Base-by-base conservation (phyloP, 2,888 invertebrate genomes). In the Tachystola acroxantha region DNA sequence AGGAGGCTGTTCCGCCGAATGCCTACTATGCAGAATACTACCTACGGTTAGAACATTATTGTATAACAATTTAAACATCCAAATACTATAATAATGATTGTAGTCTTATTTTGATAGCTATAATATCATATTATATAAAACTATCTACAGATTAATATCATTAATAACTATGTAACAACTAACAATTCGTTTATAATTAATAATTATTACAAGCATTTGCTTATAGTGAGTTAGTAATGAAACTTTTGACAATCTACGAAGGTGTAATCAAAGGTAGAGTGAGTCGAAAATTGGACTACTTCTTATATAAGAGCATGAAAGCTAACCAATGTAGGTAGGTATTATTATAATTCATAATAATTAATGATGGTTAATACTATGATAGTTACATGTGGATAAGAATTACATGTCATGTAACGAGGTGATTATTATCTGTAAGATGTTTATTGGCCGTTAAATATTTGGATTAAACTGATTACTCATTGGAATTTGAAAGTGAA, bases 231-330 rank as follows among this genome's bases (percentile, higher is more conserved):
- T 20, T 20, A 12, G n/a, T 32, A 34, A 31, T 32, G 35, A 34
- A 39, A 39, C 34, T 20, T 20, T 4, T 37, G 35, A 42, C 37
- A 39, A 39, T 32, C 20, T 11, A 37, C 34, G 14, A 33, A 42
- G 40, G 40, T 37, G 16, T 36, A 25, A 31, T 30, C 22, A 10
- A 37, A 40, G 40, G 34, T 32, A 10, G 33, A 11, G 27, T 5
- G 10, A 25, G n/a, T 25, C 6, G 25, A 10, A 27, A 27, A 27
- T 11, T 27, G n/a, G n/a, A 27, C 27, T 11, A 26, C 2, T 10
- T 10, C 10, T 27, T 27, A 27, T 11, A 27, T 27, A 10, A 27
- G 10, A 7, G 10, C 6, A 10, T 11, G 27, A 27, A 27, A 27
- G 27, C 11, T 4, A 7, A 27, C 11, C 27, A 27, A n/a, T n/a